Percentiles rank a stretch among this genome's conserved stretches.
phyloP scores from a whole-genome alignment of 2,888 invertebrate species.

The Lasioglossum malachurum region DNA sequence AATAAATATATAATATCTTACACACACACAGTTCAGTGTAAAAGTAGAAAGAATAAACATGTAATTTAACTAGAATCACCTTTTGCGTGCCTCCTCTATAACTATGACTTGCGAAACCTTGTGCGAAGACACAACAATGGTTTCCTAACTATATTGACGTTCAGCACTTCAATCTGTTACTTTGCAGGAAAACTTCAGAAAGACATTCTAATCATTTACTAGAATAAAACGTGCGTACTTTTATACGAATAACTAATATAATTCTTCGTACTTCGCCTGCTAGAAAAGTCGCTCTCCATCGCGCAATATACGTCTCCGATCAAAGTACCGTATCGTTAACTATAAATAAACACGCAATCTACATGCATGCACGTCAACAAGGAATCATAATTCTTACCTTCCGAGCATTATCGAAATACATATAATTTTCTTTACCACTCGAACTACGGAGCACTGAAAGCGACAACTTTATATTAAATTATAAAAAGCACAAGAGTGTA shows the following conservation, averaged over 20 bases:
- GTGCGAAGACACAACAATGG: not conserved
- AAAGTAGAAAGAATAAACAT: not conserved
- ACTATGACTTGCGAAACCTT: not conserved
- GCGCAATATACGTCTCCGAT: not conserved
- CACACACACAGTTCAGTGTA: not conserved
- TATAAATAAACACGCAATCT: constrained; percentile 30
- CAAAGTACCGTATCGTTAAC: not conserved
- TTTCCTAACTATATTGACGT: not conserved
- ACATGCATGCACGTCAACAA: not conserved
- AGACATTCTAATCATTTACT: not conserved
- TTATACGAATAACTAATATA: not conserved
- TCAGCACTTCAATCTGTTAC: no score
- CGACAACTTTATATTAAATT: not conserved
- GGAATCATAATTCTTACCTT: constrained; percentile 29
- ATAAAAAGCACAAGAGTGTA: not conserved
- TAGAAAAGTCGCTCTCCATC: not conserved
- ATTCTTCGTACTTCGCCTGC: not conserved
- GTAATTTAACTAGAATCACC: not conserved
- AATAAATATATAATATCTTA: not conserved
- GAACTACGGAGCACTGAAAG: not conserved
- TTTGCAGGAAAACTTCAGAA: no score
- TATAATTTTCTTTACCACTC: not conserved
- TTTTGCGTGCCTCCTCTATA: not conserved
- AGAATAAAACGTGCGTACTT: not conserved
- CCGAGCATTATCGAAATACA: not conserved